These are phyloP conservation scores for Indicator indicator DNA, from an alignment of 2,113 vertebrate species.

Conservation along the genomic window DNA sequence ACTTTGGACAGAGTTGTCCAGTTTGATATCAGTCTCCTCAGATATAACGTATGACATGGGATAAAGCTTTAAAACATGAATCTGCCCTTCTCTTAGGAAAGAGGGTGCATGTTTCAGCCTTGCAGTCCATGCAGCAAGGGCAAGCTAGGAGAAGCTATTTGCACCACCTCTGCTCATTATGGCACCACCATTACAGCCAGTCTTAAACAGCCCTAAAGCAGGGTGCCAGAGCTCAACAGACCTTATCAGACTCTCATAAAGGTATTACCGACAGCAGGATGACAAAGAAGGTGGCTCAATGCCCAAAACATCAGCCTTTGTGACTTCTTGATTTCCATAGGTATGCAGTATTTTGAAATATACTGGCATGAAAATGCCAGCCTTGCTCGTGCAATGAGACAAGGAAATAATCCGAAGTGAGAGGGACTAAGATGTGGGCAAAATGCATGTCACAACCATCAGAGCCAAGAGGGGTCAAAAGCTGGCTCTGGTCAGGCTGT, in stretches of 20 bases:
- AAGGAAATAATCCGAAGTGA: neutral
- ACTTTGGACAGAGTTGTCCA: neutral
- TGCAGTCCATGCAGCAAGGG: neutral
- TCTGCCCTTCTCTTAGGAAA: neutral
- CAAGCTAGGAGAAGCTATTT: neutral
- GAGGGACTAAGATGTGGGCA: fast-evolving
- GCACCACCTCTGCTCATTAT: neutral
- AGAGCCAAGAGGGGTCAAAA: neutral
- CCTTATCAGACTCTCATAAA: neutral
- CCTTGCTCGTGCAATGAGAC: neutral
- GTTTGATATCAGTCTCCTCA: neutral
- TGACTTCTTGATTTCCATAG: neutral
- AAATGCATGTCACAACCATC: neutral
- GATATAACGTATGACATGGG: fast-evolving
- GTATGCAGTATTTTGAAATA: neutral
- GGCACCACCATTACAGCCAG: neutral
- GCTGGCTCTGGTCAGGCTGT: neutral
- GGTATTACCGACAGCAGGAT: neutral
- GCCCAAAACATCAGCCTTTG: neutral
- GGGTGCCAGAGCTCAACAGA: neutral
- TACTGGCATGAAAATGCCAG: neutral
- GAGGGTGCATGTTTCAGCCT: neutral
- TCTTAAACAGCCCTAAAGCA: neutral
- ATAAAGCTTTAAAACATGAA: neutral
- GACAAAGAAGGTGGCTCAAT: neutral